A percentile compares a stretch with the other conserved stretches of the same genome.
These are phyloP conservation scores for Tetrao urogallus DNA, from an alignment of 2,113 vertebrate species.

Conservation along the genomic window DNA sequence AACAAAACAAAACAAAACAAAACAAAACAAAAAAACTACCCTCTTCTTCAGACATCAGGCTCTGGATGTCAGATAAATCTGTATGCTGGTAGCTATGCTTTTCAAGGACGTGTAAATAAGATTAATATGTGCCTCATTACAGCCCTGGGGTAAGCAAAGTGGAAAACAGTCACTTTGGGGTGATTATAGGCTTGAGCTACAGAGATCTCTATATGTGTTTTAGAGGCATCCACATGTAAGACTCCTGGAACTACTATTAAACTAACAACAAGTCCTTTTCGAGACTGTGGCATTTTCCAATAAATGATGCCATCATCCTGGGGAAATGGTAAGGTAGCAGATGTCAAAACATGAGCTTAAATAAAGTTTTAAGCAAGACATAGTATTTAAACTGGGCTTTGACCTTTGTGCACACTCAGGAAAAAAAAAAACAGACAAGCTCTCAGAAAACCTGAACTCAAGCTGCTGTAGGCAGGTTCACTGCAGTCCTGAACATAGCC, in stretches of 20 bases:
- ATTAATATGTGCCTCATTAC: background rate
- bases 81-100: background rate
- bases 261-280: background rate
- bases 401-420: background rate
- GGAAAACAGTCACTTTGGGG: background rate
- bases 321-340: background rate
- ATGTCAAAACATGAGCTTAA: background rate
- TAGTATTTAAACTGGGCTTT: background rate
- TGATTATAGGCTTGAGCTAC: background rate
- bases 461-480: background rate
- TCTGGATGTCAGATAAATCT: background rate
- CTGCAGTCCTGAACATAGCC: background rate
- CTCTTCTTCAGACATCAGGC: background rate
- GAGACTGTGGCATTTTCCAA: background rate
- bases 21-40: too few relatives aligned
- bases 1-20: background rate
- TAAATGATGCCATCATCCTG: background rate
- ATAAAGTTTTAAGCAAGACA: background rate
- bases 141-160: background rate
- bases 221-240: background rate
- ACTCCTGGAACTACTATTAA: conserved; percentile 21
- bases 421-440: background rate
- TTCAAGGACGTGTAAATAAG: background rate
- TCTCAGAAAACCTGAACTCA: background rate
- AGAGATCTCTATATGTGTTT: background rate